phyloP scores from a whole-genome alignment of 2,888 invertebrate genomes.

The Zygogramma bicolorata region DNA sequence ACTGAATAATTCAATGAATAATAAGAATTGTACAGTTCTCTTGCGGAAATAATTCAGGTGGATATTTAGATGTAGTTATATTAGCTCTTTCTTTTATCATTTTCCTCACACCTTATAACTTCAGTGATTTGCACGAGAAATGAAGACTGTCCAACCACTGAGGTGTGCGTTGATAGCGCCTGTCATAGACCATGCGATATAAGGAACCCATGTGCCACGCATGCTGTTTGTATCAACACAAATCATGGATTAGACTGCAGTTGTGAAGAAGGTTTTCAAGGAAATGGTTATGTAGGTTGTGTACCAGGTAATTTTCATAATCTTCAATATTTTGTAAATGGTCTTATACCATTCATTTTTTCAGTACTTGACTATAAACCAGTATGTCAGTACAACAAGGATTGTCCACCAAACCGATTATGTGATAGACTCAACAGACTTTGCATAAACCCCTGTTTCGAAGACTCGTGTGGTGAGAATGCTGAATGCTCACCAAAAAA shows the following conservation, averaged over 20 bases:
- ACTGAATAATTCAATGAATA: too few species aligned
- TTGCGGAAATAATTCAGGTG: slow-evolving; percentile 18
- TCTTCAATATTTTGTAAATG: background rate
- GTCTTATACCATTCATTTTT: slow-evolving; percentile 23
- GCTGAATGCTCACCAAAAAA: slow-evolving; percentile 83
- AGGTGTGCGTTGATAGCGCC: slow-evolving; percentile 87
- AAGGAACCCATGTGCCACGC: slow-evolving; percentile 85
- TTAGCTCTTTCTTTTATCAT: slow-evolving; percentile 44
- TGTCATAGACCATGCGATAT: slow-evolving; percentile 90
- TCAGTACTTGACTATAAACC: slow-evolving; percentile 65
- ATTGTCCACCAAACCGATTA: slow-evolving; percentile 87
- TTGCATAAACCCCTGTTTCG: slow-evolving; percentile 85
- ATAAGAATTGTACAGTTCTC: slow-evolving; percentile 15
- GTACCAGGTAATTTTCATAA: slow-evolving; percentile 74
- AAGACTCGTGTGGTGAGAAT: slow-evolving; percentile 85
- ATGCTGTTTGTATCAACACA: slow-evolving; percentile 89
- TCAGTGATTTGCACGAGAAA: slow-evolving; percentile 88
- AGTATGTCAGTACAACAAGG: slow-evolving; percentile 91
- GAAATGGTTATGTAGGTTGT: slow-evolving; percentile 87
- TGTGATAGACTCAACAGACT: slow-evolving; percentile 87
- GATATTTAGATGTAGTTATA: slow-evolving; percentile 41
- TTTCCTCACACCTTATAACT: slow-evolving; percentile 63
- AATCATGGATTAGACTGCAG: slow-evolving; percentile 90
- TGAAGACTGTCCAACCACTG: slow-evolving; percentile 86
- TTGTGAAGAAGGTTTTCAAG: slow-evolving; percentile 87